Evolutionary conservation across 2,113 vertebrate species (phyloP).

Genomic region (Rafetus swinhoei): DNA sequence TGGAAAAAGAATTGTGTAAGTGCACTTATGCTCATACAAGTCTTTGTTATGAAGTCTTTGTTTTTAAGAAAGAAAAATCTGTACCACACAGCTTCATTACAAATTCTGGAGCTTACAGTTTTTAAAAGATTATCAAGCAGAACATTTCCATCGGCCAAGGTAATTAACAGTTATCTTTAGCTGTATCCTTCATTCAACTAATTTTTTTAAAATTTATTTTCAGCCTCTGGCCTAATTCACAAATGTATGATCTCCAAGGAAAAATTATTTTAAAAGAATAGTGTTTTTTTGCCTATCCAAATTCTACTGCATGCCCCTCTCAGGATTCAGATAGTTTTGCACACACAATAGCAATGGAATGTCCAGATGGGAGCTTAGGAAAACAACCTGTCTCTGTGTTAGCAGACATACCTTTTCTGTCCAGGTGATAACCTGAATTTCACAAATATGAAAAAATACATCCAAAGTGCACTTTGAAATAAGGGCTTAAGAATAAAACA

Average conservation of each 20-base stretch:
- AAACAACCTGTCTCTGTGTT: background rate
- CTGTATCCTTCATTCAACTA: conserved; percentile 37
- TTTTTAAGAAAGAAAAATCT: conserved; percentile 74
- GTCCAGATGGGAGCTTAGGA: background rate
- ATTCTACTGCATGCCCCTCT: background rate
- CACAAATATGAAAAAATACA: background rate
- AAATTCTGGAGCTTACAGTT: conserved; percentile 54
- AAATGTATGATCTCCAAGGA: conserved; percentile 38
- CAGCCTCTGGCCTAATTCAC: background rate
- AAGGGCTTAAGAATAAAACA: conserved; percentile 60
- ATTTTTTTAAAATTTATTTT: conserved; percentile 48
- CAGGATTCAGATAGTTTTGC: conserved; percentile 34
- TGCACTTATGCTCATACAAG: conserved; percentile 73
- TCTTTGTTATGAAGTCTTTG: conserved; percentile 72
- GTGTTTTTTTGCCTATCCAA: conserved; percentile 36
- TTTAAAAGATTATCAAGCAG: conserved; percentile 53
- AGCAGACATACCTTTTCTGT: background rate
- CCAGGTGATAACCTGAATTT: background rate
- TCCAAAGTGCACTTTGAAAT: conserved; percentile 51
- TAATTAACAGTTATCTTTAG: conserved; percentile 60
- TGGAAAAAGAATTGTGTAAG: conserved; percentile 73
- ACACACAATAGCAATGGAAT: background rate
- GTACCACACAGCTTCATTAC: conserved; percentile 61
- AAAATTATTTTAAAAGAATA: conserved; percentile 9
- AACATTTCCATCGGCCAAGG: conserved; percentile 30